Base-by-base conservation (phyloP, 23 tunicate genomes). In the Phallusia fumigata region DNA sequence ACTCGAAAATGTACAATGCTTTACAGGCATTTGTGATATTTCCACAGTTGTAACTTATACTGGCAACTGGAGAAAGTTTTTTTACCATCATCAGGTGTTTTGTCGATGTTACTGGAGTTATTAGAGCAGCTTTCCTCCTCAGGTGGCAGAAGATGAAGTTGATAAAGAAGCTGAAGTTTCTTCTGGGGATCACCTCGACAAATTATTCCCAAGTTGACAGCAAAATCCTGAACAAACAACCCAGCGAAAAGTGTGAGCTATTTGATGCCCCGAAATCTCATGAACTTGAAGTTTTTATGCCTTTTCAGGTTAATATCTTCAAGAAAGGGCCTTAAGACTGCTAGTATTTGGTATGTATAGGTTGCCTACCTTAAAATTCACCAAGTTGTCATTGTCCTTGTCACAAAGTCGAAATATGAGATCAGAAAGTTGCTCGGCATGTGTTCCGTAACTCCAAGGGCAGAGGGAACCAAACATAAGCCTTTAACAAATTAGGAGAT, bases 141-240 rank as follows among this genome's bases (percentile, higher is more conserved):
- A 50, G 84, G 83, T 40, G 96, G 91, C 52, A 88, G 86, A 36
- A 87, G 86, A 80, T 93, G 98, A 8, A 93, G 93, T 33, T 88
- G 83, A 74, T 84, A 93, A 50, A 93, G 82, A 13, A 93, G 87
- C 30, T 58, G 49, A 19, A 93, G 79, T 64, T 93, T 93, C 74
- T 88, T 64, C 65, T 88, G 98, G 19, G 77, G 82, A 72, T 93
- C 98, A 19, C 87, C 98, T 30, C 45, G 76, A 75, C 93, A 93
- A 49, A 93, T 93, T 28, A 79, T 79, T 69, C 90, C 98, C 32
- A 93, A 76, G 0, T 83, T 85, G 36, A 88, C 52, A 30, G 98
- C 87, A 65, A 93, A 88, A 31, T 93, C 98, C 98, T 93, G 30
- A 32, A 58, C 26, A 13, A 3, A 40, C 10, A 40, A 40, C 47